Evolutionary conservation across 2,113 vertebrate genomes (phyloP), one percentile per base, ranked within the genome.

Genomic region (Thymallus thymallus): DNA sequence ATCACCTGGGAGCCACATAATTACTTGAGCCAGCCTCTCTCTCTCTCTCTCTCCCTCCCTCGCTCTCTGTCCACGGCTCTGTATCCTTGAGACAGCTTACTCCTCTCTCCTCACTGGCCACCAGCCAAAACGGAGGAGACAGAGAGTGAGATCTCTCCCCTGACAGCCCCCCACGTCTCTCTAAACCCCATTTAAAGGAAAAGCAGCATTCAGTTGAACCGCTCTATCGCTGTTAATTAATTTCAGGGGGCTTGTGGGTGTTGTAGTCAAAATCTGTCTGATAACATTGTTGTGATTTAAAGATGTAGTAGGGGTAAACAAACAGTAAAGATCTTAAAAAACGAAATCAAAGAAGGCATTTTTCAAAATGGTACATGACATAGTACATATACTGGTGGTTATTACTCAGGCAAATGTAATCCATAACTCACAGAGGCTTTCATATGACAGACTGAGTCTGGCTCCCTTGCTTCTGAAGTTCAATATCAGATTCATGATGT

Each of bases 1-100:
- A 90, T 94, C 92, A 89, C 90, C 87, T 90, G 88, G 85, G 91
- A 94, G 89, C 7, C 69, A 81, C 84, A 86, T 73, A 85, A 91
- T 94, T 91, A 93, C 91, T 93, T 84, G 85, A 93, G 87, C 79
- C 84, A 80, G 76, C 80, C 73, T 6, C 48, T 48, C 13, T 58
- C 32, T 79, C 77, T 51, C 30, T 32, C 30, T 65, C 76, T 78
- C 82, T 63, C 35, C 2, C 12, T 46, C 68, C 26, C 48, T 45
- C 72, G 66, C 74, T 76, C 0, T 64, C 4, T n/a, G 10, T 45
- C 9, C n/a, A 10, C 29, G 5, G 18, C 64, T 29, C n/a, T 79
- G 86, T 88, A 79, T 84, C 89, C 87, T 86, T 88, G 81, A 83
- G 76, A 90, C 22, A 83, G 85, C 82, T 81, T 82, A 82, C 88